Evolutionary conservation across 2,113 vertebrate genomes (phyloP).

Genomic region (Tichodroma muraria): DNA sequence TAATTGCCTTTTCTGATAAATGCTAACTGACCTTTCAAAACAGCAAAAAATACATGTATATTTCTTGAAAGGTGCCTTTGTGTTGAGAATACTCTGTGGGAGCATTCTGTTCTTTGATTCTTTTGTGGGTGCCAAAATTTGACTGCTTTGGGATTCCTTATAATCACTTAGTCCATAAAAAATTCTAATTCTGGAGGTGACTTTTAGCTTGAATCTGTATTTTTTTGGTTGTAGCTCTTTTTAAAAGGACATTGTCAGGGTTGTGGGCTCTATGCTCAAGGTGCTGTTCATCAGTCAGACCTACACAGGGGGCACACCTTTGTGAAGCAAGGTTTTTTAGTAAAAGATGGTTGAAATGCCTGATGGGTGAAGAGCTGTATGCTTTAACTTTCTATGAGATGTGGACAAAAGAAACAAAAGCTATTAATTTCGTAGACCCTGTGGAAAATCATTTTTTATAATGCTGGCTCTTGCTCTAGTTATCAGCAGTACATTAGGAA

Average conservation of each 20-base stretch:
- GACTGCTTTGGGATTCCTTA: neutral
- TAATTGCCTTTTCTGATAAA: slow-evolving; percentile 33
- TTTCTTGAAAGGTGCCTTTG: slow-evolving; percentile 42
- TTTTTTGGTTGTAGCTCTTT: neutral
- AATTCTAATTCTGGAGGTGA: neutral
- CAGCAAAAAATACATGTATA: neutral
- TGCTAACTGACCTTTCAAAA: slow-evolving; percentile 29
- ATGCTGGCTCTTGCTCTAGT: neutral
- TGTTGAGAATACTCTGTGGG: neutral
- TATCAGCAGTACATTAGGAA: slow-evolving; percentile 18
- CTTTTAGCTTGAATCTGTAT: slow-evolving; percentile 4
- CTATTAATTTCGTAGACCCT: slow-evolving; percentile 1
- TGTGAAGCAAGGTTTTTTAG: neutral
- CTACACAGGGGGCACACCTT: neutral
- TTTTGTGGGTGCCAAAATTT: neutral
- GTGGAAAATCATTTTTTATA: slow-evolving; percentile 6
- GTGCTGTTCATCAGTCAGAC: neutral
- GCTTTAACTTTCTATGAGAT: neutral
- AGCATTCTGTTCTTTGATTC: neutral
- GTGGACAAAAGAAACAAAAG: neutral
- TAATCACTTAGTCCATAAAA: neutral
- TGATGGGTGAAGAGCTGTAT: neutral
- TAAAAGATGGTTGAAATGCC: neutral
- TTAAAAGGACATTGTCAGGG: neutral
- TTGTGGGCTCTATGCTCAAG: neutral